Evolutionary conservation across 2,113 vertebrate genomes (phyloP).

Genomic region (Phainopepla nitens): DNA sequence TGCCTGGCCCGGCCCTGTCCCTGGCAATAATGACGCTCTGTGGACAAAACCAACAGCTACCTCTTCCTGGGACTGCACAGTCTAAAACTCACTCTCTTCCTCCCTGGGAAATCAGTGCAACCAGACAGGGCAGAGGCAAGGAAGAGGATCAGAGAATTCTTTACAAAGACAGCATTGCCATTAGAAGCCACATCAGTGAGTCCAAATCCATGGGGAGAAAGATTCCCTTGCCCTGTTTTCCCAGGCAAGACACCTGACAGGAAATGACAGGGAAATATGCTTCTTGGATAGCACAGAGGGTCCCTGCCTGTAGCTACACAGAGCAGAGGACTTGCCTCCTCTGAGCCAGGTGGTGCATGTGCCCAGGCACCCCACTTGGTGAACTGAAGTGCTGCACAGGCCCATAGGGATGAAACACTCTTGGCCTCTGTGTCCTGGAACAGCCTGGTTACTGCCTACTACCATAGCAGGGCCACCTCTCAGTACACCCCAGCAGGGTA

Average conservation of each 20-base stretch:
- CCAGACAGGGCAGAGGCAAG: neutral
- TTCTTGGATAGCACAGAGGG: neutral
- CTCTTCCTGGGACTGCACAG: neutral
- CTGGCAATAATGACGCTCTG: neutral
- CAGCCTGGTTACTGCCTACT: neutral
- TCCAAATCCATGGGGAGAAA: neutral
- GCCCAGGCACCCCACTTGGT: neutral
- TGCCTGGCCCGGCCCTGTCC: neutral
- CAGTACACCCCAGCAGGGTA: neutral
- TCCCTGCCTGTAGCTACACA: fast-evolving
- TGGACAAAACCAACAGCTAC: neutral
- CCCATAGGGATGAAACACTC: neutral
- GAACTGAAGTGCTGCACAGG: neutral
- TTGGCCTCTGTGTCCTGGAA: neutral
- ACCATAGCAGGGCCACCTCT: neutral
- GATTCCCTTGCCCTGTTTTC: neutral
- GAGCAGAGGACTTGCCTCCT: neutral
- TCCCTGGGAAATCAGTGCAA: neutral
- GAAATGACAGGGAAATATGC: neutral
- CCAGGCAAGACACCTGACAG: neutral
- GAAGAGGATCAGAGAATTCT: neutral
- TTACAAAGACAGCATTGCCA: neutral
- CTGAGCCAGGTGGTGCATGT: neutral
- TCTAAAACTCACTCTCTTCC: neutral
- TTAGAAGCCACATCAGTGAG: neutral